Conservation (phyloP, 2,797 vertebrate genomes). For the Masticophis lateralis region DNA sequence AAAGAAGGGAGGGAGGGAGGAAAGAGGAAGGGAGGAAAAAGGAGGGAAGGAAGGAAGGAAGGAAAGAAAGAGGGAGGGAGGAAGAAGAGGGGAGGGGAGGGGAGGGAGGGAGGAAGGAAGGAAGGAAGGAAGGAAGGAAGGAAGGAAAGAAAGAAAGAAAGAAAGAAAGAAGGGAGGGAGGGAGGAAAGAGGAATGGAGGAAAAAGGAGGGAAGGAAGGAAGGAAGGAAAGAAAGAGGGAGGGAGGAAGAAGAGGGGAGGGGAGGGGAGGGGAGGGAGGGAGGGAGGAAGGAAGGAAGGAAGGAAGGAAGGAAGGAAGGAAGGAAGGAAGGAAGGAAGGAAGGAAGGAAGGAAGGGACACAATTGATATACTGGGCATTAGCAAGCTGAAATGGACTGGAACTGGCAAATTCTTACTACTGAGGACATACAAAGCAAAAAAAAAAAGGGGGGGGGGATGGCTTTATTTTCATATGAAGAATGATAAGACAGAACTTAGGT, state of each 20-base stretch:
- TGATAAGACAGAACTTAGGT: not conserved
- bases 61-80: not conserved
- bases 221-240: fast-evolving
- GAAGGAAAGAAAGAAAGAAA: too few species aligned
- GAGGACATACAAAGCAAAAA: not conserved
- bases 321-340: too few species aligned
- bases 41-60: not conserved
- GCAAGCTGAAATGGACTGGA: not conserved
- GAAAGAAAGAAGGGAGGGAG: not conserved
- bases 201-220: fast-evolving
- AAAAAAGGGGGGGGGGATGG: not conserved
- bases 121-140: not conserved
- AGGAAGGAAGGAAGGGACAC: not conserved
- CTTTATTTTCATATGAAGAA: not conserved
- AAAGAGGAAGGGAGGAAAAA: too few species aligned
- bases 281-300: too few species aligned
- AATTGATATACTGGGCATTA: not conserved
- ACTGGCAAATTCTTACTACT: not conserved
- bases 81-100: fast-evolving
- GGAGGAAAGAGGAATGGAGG: too few species aligned
- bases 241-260: too few species aligned
- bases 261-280: too few species aligned
- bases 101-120: fast-evolving
- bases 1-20: too few species aligned
- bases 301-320: not conserved